These are phyloP conservation scores for Callimorpha dominula DNA, from an alignment of 2,888 invertebrate genomes.

Conservation along the genomic window DNA sequence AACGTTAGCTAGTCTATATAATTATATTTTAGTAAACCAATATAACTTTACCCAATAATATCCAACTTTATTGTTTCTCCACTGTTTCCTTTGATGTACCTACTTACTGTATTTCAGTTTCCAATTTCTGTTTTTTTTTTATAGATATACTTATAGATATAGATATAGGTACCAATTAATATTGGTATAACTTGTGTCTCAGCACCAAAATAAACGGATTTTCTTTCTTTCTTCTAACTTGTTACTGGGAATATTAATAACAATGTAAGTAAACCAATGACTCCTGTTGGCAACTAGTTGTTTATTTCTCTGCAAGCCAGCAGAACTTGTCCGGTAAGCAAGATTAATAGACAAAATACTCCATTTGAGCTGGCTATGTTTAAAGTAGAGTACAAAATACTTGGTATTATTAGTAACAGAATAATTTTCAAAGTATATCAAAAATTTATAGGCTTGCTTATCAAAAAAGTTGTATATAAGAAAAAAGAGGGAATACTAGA, in stretches of 20 bases:
- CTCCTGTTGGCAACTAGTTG: not conserved
- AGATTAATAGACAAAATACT: not conserved
- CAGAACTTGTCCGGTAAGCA: not conserved
- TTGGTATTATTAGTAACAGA: not conserved
- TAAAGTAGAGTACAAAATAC: not conserved
- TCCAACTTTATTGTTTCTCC: no score
- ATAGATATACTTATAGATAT: no score
- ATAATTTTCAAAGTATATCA: not conserved
- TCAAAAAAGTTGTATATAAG: no score
- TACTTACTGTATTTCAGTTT: no score
- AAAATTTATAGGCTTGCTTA: no score
- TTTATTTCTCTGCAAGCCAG: not conserved
- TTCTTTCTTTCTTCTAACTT: no score
- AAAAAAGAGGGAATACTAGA: no score
- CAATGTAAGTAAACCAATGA: not conserved
- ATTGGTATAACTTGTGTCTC: no score
- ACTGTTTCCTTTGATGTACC: no score
- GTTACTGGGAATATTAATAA: not conserved
- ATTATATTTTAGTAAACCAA: not conserved
- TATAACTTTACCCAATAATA: not conserved
- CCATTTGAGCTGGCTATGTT: not conserved
- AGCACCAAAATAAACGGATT: no score
- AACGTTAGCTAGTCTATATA: not conserved
- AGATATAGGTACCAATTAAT: no score
- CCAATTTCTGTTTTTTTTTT: no score